Base-by-base conservation (phyloP, 2,797 vertebrate genomes). In the Chiroxiphia lanceolata region DNA sequence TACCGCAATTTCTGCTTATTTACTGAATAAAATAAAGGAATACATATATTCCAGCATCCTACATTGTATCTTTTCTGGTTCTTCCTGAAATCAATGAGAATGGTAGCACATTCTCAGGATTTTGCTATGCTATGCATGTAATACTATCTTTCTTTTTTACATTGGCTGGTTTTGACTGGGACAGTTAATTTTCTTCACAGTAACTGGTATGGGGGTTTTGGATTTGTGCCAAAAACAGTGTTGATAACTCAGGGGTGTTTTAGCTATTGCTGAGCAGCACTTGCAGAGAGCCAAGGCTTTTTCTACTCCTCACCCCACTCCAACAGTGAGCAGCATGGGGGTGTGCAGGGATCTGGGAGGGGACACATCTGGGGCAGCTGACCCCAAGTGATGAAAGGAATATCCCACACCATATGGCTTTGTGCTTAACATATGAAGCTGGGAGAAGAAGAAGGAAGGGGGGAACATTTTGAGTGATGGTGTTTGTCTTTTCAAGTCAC, bases 201-300 rank as follows among this genome's bases (percentile, higher is more conserved):
- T 34, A 51, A 31, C 6, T 34, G 3, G 7, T 1, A 12, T 6
- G 26, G 22, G 22, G 10, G 9, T 7, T 63, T 84, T 0, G 0
- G 22, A 29, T 69, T 36, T 59, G 38, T 47, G 22, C 13, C 14
- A 16, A 34, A 61, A 61, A 44, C 42, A 47, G 9, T 11, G 8
- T 19, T 53, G 34, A 5, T 42, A n/a, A 42, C 6, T 57, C n/a
- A 47, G 26, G 19, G 38, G 14, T 10, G 5, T n/a, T 69, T 63
- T 15, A 4, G 26, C 5, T 47, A 13, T 3, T 63, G 68, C 61
- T 47, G 44, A 83, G 61, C 29, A 61, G 34, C 0, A 0, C 25
- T 45, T 31, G 8, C n/a, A 7, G 2, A 23, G 15, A 71, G 23
- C 4, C 40, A 50, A 33, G 36, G 33, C 3, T 4, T 74, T 56